These are phyloP conservation scores for Aphodius granarius DNA, from an alignment of 2,888 invertebrate genomes.

Conservation along the genomic window DNA sequence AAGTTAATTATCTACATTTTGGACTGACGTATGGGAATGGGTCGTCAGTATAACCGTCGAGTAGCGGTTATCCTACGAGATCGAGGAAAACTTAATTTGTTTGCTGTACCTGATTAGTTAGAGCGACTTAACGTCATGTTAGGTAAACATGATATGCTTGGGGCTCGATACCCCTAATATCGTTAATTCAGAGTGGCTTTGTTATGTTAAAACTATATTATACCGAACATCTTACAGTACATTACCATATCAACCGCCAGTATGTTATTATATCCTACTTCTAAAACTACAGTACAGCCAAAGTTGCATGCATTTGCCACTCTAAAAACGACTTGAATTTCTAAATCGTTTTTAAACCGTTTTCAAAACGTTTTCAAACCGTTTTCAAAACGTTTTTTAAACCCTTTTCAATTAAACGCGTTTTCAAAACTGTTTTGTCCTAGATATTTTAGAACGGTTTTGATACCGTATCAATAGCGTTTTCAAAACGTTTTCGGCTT, in stretches of 20 bases:
- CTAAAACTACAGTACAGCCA: too few relatives aligned
- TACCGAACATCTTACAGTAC: slow-evolving; percentile 4
- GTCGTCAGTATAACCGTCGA: not conserved
- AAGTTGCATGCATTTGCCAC: too few relatives aligned
- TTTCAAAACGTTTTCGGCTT: not conserved
- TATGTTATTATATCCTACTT: too few relatives aligned
- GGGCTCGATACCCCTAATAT: not conserved
- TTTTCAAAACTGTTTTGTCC: too few relatives aligned
- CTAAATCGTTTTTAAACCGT: too few relatives aligned
- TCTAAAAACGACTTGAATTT: too few relatives aligned
- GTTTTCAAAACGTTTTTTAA: too few relatives aligned
- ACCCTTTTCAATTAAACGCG: too few relatives aligned
- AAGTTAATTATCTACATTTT: not conserved
- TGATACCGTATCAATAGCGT: too few relatives aligned
- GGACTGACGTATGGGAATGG: not conserved
- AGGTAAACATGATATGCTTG: not conserved
- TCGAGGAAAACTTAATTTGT: not conserved
- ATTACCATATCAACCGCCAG: not conserved
- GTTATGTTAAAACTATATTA: slow-evolving; percentile 6
- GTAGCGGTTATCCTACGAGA: not conserved
- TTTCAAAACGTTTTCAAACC: too few relatives aligned
- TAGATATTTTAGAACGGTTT: too few relatives aligned
- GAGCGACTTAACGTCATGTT: not conserved
- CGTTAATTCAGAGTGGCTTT: not conserved
- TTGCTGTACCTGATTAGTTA: not conserved